Base-by-base conservation (phyloP, 2,797 vertebrate species). In the Pagetopsis macropterus region DNA sequence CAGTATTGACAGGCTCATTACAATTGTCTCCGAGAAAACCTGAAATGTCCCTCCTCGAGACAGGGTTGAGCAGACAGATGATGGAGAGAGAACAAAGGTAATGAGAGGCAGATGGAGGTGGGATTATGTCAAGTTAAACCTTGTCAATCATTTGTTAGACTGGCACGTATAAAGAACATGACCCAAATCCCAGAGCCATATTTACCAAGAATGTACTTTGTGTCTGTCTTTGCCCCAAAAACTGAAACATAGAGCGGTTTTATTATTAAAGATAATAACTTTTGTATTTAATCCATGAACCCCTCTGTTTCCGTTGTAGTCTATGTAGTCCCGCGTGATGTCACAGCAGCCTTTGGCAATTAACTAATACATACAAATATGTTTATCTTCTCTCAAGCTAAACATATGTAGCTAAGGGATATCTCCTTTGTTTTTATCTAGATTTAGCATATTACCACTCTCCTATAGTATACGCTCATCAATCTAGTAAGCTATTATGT, bases 1-100 rank as follows among this genome's bases (percentile, higher is more conserved):
- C 84, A 79, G 46, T 67, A 68, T 74, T 93, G 90, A 92, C 84
- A 88, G 82, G 66, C 83, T 86, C 81, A 79, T 86, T 79, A 84
- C 81, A 70, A 48, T 60, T 75, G 70, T 84, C 70, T 75, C 52
- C 57, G 73, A 69, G 76, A 86, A 83, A 84, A 82, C 57, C 64
- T 57, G 56, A 85, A 67, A 70, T 59, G 58, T 60, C 63, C 46
- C 49, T 61, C 61, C 45, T 67, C 16, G 2, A 63, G 51, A 79
- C 59, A 27, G 49, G 6, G 37, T 41, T 45, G 31, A 75, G 65
- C 23, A 50, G 75, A 80, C 70, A 79, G 40, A 55, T 81, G 67
- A 85, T 70, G 52, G 23, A 19, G 77, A 67, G 27, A 2, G 8
- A 37, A 2, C 9, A 71, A 68, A 55, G 44, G 33, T 49, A 72